Conservation (phyloP, 2,888 invertebrate genomes). For the Trichopria drosophilae region DNA sequence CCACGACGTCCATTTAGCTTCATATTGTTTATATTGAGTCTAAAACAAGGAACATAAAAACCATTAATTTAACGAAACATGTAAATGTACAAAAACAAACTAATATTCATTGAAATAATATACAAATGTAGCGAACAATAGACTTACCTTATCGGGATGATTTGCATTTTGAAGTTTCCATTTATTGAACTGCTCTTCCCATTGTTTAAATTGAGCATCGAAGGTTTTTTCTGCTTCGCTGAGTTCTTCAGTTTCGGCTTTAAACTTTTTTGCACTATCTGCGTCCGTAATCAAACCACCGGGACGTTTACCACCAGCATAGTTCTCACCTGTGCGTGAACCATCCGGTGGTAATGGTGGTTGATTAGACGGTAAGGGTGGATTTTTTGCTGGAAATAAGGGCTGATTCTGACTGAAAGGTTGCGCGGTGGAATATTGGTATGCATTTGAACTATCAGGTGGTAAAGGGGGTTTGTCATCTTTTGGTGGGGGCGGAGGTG, state of each 20-base stretch:
- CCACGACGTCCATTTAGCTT: slow-evolving; percentile 86
- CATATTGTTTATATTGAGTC: slow-evolving; percentile 78
- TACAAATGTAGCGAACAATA: too few species aligned
- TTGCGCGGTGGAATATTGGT: slow-evolving; percentile 46
- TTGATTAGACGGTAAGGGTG: slow-evolving; percentile 50
- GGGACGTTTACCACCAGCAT: slow-evolving; percentile 45
- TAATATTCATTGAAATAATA: too few species aligned
- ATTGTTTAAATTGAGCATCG: slow-evolving; percentile 84
- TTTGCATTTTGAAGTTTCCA: slow-evolving; percentile 91
- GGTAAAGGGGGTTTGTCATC: slow-evolving; percentile 61
- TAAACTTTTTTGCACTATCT: slow-evolving; percentile 53
- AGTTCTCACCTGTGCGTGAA: slow-evolving; percentile 34
- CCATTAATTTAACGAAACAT: too few species aligned
- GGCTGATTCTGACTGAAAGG: slow-evolving; percentile 54
- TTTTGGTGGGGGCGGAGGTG: slow-evolving; percentile 54
- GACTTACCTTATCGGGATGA: slow-evolving; percentile 80
- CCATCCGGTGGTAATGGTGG: slow-evolving; percentile 48
- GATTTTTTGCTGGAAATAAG: slow-evolving; percentile 49
- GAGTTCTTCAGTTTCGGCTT: slow-evolving; percentile 52
- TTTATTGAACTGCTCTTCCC: slow-evolving; percentile 89
- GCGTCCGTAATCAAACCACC: slow-evolving; percentile 41
- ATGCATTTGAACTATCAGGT: slow-evolving; percentile 56
- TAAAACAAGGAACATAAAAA: slow-evolving; percentile 40
- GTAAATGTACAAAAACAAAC: too few species aligned
- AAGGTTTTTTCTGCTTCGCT: slow-evolving; percentile 80